phyloP scores from a whole-genome alignment of 2,797 vertebrate genomes.

The Danionella dracula region DNA sequence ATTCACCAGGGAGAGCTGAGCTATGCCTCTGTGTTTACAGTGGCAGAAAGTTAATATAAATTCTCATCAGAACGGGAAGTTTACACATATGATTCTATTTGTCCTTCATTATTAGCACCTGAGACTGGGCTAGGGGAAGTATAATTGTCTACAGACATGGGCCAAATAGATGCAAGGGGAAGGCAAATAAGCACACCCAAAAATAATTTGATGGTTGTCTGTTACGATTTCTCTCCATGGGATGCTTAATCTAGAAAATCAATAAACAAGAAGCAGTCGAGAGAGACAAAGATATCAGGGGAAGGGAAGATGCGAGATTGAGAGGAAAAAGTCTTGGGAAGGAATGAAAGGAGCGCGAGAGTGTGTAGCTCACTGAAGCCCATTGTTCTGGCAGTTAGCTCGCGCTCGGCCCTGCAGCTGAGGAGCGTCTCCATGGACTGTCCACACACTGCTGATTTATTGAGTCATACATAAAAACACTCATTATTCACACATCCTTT shows the following conservation, averaged over 20 bases:
- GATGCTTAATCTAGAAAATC: constrained; percentile 99
- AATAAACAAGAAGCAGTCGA: constrained; percentile 97
- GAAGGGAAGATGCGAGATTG: constrained; percentile 37
- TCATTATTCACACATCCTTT: constrained; percentile 64
- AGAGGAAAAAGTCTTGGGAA: constrained; percentile 21
- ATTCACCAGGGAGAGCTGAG: constrained; percentile 95
- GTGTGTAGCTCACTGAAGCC: constrained; percentile 76
- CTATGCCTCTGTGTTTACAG: constrained; percentile 99
- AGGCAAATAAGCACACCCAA: constrained; percentile 99
- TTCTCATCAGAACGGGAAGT: constrained; percentile 99
- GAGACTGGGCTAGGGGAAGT: constrained; percentile 95
- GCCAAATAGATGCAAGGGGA: constrained; percentile 99
- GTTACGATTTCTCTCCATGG: constrained; percentile 97
- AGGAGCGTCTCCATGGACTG: constrained; percentile 56
- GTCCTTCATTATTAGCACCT: constrained; percentile 99
- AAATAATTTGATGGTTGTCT: constrained; percentile 99
- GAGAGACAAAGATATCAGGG: constrained; percentile 31
- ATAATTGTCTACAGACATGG: constrained; percentile 99
- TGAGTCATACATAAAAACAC: constrained; percentile 74
- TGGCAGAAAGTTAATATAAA: constrained; percentile 99
- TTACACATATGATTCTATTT: constrained; percentile 99
- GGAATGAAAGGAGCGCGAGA: constrained; percentile 30
- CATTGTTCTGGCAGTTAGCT: constrained; percentile 82
- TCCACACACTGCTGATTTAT: constrained; percentile 71
- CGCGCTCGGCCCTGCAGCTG: constrained; percentile 56